A percentile compares a stretch with the other conserved stretches of the same genome.
phyloP scores from a whole-genome alignment of 2,113 vertebrate genomes.

The Pygoscelis antarcticus region DNA sequence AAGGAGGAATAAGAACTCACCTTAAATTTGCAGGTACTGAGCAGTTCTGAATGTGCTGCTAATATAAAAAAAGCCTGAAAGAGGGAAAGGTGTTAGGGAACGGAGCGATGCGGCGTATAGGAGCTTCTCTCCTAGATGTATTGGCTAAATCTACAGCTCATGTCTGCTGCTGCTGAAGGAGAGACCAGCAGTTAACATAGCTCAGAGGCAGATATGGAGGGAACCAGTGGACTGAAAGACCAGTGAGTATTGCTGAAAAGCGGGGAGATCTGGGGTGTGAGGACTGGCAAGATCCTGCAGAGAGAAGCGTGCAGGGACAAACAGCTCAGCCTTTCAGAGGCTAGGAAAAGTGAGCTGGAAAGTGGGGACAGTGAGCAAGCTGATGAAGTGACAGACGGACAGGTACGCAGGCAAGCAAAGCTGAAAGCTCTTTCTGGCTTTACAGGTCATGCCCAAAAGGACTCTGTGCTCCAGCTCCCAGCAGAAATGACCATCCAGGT shows the following conservation, averaged over 20 bases:
- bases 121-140: no score
- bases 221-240: neutral
- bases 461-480: neutral
- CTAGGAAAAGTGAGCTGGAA: neutral
- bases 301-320: neutral
- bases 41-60: neutral
- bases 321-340: neutral
- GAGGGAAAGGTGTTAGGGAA: no score
- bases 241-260: neutral
- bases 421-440: neutral
- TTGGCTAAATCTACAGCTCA: neutral
- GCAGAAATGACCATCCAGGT: neutral
- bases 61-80: no score
- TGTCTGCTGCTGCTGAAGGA: neutral
- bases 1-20: neutral
- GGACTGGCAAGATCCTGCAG: neutral
- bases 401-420: neutral
- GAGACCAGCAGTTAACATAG: neutral
- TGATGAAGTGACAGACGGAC: neutral
- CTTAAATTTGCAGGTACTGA: neutral
- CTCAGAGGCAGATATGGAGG: neutral
- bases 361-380: neutral
- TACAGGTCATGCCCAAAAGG: neutral
- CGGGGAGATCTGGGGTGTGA: neutral
- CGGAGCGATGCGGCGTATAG: no score